Base-by-base conservation (phyloP, 2,888 invertebrate species). In the Platycnemis pennipes region DNA sequence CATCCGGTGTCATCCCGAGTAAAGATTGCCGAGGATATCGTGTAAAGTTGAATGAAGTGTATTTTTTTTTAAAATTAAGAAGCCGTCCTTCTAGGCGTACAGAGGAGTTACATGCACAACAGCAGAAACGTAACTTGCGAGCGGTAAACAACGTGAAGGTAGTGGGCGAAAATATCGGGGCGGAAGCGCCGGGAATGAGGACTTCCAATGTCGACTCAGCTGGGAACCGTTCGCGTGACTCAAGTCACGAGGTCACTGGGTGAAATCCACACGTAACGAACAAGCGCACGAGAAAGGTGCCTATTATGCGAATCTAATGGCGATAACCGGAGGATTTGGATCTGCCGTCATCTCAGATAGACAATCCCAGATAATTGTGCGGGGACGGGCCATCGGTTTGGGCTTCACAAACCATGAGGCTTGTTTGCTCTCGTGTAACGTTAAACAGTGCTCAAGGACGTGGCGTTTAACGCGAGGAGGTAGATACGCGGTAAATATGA, bases 151-250 rank as follows among this genome's bases (percentile, higher is more conserved):
- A 19, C n/a, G 11, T 53, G 22, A 26, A 26, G 63, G 2, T 7
- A 26, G 63, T 63, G n/a, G n/a, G 22, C 26, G 63, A 63, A 63
- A 63, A 26, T 8, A 13, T 11, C 16, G 16, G 4, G 77, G 37
- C 77, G 31, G 37, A 77, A 31, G 37, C 31, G 37, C 0, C 26
- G 2, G 37, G 37, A 4, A 37, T 0, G 77, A 13, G 77, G 16
- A 37, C 26, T 26, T 77, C 37, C 77, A 77, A 77, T 77, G 77
- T 77, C 77, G 37, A 31, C 31, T 37, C 31, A 13, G 77, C 31
- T 77, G 77, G 13, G 37, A 77, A 77, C 77, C 77, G 37, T 77
- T 77, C 7, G 77, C 77, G 77, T 77, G 77, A 77, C 77, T 77
- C 31, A 77, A 26, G 63, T 77, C 77, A 77, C 31, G 77, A 77